Base-by-base conservation (phyloP, 2,113 vertebrate genomes). In the Poicephalus gulielmi region DNA sequence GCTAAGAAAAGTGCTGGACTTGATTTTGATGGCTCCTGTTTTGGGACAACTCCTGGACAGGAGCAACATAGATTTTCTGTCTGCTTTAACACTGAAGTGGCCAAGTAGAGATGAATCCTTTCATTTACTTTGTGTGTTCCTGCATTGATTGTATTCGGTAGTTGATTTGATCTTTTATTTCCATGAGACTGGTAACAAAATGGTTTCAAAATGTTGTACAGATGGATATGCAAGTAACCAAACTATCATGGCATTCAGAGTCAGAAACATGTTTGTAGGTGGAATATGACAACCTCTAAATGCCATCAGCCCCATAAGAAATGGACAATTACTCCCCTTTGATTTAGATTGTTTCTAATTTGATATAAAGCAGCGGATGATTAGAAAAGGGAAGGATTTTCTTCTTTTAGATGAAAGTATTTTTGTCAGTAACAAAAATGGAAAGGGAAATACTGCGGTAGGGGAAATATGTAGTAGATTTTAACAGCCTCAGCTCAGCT, bases 401-500 rank as follows among this genome's bases (percentile, higher is more conserved):
- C 44, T 57, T 7, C 47, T 78, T 90, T 19, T 6, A 39, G 4
- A 31, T 33, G 27, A 78, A 94, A 82, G 33, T 64, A 39, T 68
- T 90, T 96, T 53, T 47, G 31, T 47, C 83, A 52, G 60, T 6
- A 71, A 23, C 75, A 88, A 59, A 93, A 46, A 47, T n/a, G 70
- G 86, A 77, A 83, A 85, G 77, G 76, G 94, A 74, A 95, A 85
- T 77, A 30, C 62, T 77, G 80, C 9, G 68, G 88, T 31, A 43
- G 79, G 64, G 78, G 94, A 90, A 95, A 50, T 57, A 55, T 3
- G 43, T 37, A 46, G 59, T 76, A 83, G 83, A 94, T 92, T 73
- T 90, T 88, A 63, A 30, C 87, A 75, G 80, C 30, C 64, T 95
- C 84, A 88, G 71, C 94, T 95, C n/a, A 9, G 84, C 66, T 90